Conservation (phyloP, 2,888 invertebrate genomes). For the Heteropelma amictum region DNA sequence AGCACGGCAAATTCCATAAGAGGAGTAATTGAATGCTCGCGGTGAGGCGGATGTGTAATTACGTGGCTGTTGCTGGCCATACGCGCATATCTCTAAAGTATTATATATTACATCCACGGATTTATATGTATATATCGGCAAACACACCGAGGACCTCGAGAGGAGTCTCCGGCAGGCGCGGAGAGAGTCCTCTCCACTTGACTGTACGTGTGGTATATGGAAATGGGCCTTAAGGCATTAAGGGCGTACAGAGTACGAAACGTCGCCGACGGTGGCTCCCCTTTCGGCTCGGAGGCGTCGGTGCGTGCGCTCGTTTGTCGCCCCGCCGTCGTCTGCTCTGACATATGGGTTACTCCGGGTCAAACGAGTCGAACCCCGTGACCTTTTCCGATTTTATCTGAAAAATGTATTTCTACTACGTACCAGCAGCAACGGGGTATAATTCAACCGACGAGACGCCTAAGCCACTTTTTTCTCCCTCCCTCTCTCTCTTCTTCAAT, state of each 20-base stretch:
- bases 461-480: no score
- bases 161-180: conserved; percentile 18
- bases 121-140: neutral
- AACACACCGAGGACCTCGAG: conserved; percentile 26
- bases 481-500: no score
- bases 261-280: no score
- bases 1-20: conserved; percentile 53
- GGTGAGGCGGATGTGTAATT: conserved; percentile 53
- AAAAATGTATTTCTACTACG: neutral
- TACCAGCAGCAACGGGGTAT: neutral
- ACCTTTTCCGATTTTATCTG: neutral
- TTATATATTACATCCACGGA: neutral
- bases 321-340: neutral
- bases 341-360: neutral
- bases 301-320: no score
- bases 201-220: neutral
- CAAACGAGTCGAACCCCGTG: neutral
- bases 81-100: conserved; percentile 12
- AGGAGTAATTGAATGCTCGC: conserved; percentile 54
- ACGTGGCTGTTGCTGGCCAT: conserved; percentile 46
- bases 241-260: conserved; percentile 9
- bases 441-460: no score
- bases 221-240: neutral
- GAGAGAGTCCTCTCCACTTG: conserved; percentile 16
- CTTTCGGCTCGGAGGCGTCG: no score